A percentile compares a stretch with the other conserved stretches of the same genome.
These are phyloP conservation scores for Sebastolobus alascanus DNA, from an alignment of 2,797 vertebrate genomes.

Conservation along the genomic window DNA sequence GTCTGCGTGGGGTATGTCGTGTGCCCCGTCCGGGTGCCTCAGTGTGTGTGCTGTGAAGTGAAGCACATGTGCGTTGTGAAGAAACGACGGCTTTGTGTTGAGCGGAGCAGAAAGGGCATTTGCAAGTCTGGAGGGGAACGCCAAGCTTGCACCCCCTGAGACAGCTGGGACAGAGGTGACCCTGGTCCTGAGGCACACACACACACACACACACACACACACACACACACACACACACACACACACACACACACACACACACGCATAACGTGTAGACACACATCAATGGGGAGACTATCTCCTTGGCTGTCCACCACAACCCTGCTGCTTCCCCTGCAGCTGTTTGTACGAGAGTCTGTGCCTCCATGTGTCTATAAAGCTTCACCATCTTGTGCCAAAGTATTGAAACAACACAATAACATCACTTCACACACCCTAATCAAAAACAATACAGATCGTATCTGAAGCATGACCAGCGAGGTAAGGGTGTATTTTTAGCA, in stretches of 20 bases:
- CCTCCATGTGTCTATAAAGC: conserved; percentile 22
- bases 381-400: conserved; percentile 21
- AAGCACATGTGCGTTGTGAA: conserved; percentile 69
- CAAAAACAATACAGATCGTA: conserved; percentile 65
- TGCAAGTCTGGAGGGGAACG: conserved; percentile 53
- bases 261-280: conserved; percentile 44
- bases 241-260: neutral
- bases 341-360: conserved; percentile 57
- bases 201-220: neutral
- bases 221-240: conserved; percentile 19
- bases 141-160: conserved; percentile 53
- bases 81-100: conserved; percentile 75
- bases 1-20: conserved; percentile 61
- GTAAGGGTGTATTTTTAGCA: conserved; percentile 78
- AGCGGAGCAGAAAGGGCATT: conserved; percentile 49
- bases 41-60: conserved; percentile 51
- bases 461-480: conserved; percentile 46
- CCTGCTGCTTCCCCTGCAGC: conserved; percentile 67
- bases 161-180: conserved; percentile 85
- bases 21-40: conserved; percentile 63
- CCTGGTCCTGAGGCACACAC: conserved; percentile 40
- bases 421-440: conserved; percentile 38
- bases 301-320: conserved; percentile 26
- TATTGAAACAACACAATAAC: conserved; percentile 56
- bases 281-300: conserved; percentile 49